Base-by-base conservation (phyloP, 2,113 vertebrate species). In the Neogobius melanostomus region DNA sequence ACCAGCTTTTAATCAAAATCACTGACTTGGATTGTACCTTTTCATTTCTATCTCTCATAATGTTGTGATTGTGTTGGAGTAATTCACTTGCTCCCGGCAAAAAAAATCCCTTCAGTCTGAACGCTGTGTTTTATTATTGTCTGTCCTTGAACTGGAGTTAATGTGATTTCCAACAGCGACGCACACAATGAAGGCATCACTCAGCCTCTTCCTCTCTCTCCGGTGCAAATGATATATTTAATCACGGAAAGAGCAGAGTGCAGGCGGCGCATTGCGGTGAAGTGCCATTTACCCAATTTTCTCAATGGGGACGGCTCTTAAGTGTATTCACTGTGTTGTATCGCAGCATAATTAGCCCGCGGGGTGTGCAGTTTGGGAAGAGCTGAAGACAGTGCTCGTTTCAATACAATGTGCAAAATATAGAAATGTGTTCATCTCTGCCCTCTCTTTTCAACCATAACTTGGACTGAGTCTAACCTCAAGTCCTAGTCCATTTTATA, bases 151-250 rank as follows among this genome's bases (percentile, higher is more conserved):
- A 49, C 62, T 69, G 63, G 64, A 69, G n/a, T 50, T 60, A 66
- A 71, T 49, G 51, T 61, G 48, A 56, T 74, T 74, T 74, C 16
- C 61, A 62, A 51, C 69, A 69, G 21, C 65, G 49, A 63, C 69
- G 6, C 56, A 63, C 51, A 76, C 64, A 59, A 65, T 16, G 65
- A 28, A 69, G 15, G 14, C 21, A 63, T 47, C 56, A 8, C 64
- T 68, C 44, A 36, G 61, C 28, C 61, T 68, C 45, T 42, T 60
- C 57, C 28, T 68, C 50, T 74, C 60, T 74, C 60, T 64, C 54
- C 59, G 50, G n/a, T 62, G 44, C 0, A 36, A 64, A 54, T 61
- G 14, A 62, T 66, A 69, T 62, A 71, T 71, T 70, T 50, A 71
- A 68, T 71, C 44, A 71, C 73, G 51, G 70, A 62, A 71, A 63